These are phyloP conservation scores for Bruchidius siliquastri DNA, from an alignment of 2,888 invertebrate species.

Conservation along the genomic window DNA sequence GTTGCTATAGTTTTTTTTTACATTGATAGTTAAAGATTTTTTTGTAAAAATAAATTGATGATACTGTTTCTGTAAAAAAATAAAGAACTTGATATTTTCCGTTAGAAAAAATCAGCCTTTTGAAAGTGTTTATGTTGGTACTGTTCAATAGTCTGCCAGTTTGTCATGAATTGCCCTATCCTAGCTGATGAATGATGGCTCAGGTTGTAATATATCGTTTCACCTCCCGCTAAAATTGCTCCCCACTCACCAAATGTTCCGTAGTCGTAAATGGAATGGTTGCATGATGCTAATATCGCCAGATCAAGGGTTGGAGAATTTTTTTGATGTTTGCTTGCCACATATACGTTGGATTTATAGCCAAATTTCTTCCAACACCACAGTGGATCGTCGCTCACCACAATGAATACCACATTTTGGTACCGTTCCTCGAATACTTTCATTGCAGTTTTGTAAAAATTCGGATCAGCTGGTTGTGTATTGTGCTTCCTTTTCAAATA, in stretches of 20 bases:
- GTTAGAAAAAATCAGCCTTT: slow-evolving; percentile 21
- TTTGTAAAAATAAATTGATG: slow-evolving; percentile 11
- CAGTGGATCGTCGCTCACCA: slow-evolving; percentile 49
- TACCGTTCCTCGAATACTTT: slow-evolving; percentile 45
- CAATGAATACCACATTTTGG: slow-evolving; percentile 43
- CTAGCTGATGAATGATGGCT: slow-evolving; percentile 43
- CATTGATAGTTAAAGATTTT: background rate
- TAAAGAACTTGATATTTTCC: slow-evolving; percentile 15
- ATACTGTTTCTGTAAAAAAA: slow-evolving; percentile 18
- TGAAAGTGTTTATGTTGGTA: slow-evolving; percentile 12
- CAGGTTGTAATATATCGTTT: slow-evolving; percentile 48
- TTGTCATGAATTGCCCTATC: slow-evolving; percentile 45
- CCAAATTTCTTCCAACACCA: slow-evolving; percentile 48
- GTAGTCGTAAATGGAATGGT: slow-evolving; percentile 53
- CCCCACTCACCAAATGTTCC: slow-evolving; percentile 53
- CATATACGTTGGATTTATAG: slow-evolving; percentile 41
- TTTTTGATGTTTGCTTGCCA: slow-evolving; percentile 41
- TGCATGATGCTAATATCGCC: slow-evolving; percentile 50
- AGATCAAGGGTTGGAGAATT: slow-evolving; percentile 47
- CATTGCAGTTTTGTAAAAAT: slow-evolving; percentile 48
- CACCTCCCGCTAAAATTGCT: slow-evolving; percentile 50
- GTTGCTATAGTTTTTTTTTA: too few species aligned
- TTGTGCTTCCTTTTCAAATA: slow-evolving; percentile 53
- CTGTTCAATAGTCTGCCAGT: slow-evolving; percentile 43
- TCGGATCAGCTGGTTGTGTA: slow-evolving; percentile 42